phyloP scores from a whole-genome alignment of 2,888 invertebrate genomes.

The Eilema depressum region DNA sequence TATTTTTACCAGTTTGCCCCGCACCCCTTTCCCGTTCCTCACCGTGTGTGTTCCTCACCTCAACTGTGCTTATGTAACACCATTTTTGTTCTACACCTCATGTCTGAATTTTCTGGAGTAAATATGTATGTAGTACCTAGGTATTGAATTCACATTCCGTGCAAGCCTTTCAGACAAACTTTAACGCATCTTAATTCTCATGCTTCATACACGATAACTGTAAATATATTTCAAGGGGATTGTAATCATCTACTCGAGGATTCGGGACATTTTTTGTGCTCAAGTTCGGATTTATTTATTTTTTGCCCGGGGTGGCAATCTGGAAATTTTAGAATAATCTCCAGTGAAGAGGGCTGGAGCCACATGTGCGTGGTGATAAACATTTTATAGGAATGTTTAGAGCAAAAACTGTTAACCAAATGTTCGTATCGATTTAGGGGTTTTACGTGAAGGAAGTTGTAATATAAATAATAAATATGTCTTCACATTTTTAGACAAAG shows the following conservation, averaged over 20 bases:
- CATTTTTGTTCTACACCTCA: not conserved
- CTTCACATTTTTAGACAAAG: constrained; percentile 45
- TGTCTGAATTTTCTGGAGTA: no score
- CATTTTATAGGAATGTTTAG: constrained; percentile 86
- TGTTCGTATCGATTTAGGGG: constrained; percentile 79
- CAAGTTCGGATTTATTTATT: constrained; percentile 82
- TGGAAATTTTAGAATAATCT: constrained; percentile 86
- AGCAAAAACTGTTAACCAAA: constrained; percentile 84
- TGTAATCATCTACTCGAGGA: constrained; percentile 76
- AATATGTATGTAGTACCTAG: fast-evolving
- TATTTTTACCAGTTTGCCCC: not conserved
- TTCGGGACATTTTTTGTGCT: constrained; percentile 81
- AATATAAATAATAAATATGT: constrained; percentile 72
- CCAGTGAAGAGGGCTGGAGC: constrained; percentile 74
- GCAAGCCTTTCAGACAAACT: not conserved
- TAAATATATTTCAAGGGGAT: constrained; percentile 81
- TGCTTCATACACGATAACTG: constrained; percentile 68
- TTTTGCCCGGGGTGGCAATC: constrained; percentile 86
- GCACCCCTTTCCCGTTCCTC: not conserved
- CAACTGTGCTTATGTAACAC: not conserved
- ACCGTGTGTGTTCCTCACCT: not conserved
- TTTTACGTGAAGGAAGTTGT: constrained; percentile 79
- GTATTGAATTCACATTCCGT: not conserved
- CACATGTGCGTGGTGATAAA: constrained; percentile 85
- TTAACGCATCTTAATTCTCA: constrained; percentile 28